Evolutionary conservation across 2,888 invertebrate genomes (phyloP).

Genomic region (Tenthredo scrophulariae): DNA sequence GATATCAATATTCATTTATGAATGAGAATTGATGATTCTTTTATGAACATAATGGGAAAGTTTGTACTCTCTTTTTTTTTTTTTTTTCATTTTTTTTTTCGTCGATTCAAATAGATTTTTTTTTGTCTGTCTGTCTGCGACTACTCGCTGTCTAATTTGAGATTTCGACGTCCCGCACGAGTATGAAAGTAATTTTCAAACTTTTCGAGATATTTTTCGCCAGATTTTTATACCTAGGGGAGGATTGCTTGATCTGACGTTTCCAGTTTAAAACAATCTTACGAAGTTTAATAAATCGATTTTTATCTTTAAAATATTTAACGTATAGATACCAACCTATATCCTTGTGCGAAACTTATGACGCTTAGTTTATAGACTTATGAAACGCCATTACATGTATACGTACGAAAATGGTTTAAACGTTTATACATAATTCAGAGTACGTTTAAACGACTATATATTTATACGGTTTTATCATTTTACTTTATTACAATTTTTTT

Average conservation of each 20-base stretch:
- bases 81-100: neutral
- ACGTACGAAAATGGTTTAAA: conserved; percentile 24
- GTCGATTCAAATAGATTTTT: neutral
- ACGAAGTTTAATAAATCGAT: conserved; percentile 8
- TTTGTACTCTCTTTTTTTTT: neutral
- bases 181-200: conserved; percentile 41
- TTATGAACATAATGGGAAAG: neutral
- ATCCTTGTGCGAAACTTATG: neutral
- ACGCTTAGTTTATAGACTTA: neutral
- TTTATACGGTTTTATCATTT: neutral
- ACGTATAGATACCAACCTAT: neutral
- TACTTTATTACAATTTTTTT: neutral
- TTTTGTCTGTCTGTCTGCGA: neutral
- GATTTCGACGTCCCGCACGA: neutral
- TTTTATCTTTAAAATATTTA: neutral
- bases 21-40: neutral
- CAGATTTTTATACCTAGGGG: neutral
- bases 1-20: neutral
- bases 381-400: neutral
- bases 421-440: conserved; percentile 52
- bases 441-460: conserved; percentile 44
- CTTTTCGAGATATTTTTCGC: neutral
- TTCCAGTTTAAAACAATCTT: conserved; percentile 13
- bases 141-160: neutral
- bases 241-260: conserved; percentile 10